phyloP scores from a whole-genome alignment of 2,888 invertebrate genomes.

The Autographa pulchrina region DNA sequence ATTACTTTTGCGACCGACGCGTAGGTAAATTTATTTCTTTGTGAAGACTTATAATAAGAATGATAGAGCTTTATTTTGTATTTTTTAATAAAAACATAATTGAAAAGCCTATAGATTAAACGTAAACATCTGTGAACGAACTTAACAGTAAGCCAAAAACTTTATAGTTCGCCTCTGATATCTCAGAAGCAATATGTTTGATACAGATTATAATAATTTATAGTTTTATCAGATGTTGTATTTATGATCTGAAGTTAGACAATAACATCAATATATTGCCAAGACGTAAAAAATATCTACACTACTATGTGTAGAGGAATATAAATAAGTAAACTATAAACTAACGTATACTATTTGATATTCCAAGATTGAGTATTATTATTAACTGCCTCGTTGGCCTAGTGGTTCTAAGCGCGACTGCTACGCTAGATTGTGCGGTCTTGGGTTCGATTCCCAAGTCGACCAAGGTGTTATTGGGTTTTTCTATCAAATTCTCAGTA shows the following conservation, averaged over 20 bases:
- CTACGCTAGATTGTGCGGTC: no score
- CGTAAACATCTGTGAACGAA: slow-evolving; percentile 36
- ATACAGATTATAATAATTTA: slow-evolving; percentile 41
- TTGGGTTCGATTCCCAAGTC: no score
- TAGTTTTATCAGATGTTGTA: not conserved
- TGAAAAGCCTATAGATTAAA: slow-evolving; percentile 41
- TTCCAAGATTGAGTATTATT: no score
- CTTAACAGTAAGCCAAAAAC: slow-evolving; percentile 34
- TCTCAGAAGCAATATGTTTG: slow-evolving; percentile 43
- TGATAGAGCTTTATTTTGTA: not conserved
- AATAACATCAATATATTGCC: not conserved
- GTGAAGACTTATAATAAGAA: not conserved
- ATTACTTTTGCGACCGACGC: not conserved
- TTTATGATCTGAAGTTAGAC: not conserved
- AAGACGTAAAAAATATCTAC: not conserved
- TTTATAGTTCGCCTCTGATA: slow-evolving; percentile 40
- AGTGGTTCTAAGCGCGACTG: no score
- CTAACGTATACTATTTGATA: no score
- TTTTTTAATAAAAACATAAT: no score
- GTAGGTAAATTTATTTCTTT: not conserved
- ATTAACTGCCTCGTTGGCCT: no score
- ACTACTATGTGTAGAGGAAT: not conserved
- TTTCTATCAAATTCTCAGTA: no score
- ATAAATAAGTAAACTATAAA: no score
- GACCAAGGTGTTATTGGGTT: no score